phyloP scores from a whole-genome alignment of 2,113 vertebrate species.

The Plecotus auritus region DNA sequence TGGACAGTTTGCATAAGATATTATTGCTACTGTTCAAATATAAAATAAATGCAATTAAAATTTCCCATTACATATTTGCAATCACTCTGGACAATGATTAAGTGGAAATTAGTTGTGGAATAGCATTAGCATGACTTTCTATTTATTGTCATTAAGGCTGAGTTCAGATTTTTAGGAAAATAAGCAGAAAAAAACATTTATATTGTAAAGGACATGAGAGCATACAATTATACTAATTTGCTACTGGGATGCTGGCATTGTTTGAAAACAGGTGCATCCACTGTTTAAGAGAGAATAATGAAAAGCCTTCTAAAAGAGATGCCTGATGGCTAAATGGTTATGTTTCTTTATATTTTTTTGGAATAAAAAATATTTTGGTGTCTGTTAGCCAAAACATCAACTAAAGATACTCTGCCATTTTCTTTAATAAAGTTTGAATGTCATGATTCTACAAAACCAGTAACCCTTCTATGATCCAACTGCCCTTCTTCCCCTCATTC shows the following conservation, averaged over 20 bases:
- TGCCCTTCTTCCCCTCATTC: rapidly evolving
- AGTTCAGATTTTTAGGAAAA: neutral
- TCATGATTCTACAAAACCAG: neutral
- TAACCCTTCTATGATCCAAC: neutral
- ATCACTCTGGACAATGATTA: neutral
- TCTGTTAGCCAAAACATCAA: neutral
- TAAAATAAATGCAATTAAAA: neutral
- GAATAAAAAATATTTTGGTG: neutral
- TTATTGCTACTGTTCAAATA: neutral
- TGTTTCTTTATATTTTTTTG: neutral
- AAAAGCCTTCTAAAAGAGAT: neutral
- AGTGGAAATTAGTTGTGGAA: neutral
- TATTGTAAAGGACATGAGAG: neutral
- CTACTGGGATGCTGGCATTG: neutral
- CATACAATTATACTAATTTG: neutral
- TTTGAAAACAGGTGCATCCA: neutral
- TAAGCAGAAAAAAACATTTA: neutral
- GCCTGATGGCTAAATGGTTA: neutral
- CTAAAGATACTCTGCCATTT: neutral
- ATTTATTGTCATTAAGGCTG: neutral
- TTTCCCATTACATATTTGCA: neutral
- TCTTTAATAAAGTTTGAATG: neutral
- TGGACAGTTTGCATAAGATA: neutral
- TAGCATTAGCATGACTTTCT: neutral
- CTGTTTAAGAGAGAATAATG: neutral